phyloP scores from a whole-genome alignment of 2,797 vertebrate genomes.

The Sebastes wilsoni region DNA sequence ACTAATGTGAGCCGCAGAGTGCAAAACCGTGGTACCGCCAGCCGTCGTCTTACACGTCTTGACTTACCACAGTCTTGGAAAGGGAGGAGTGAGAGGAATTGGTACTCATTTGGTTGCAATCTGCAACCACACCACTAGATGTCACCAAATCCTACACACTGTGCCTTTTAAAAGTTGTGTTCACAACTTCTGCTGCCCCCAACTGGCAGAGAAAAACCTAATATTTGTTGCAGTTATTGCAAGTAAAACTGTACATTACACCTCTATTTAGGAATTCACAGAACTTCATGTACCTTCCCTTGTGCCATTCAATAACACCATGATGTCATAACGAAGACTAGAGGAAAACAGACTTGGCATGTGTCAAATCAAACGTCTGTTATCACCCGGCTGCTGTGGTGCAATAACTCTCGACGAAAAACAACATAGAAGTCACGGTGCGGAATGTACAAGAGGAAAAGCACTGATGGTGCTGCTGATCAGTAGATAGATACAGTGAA shows the following conservation, averaged over 20 bases:
- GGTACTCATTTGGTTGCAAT: too few species aligned
- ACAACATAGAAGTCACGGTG: neutral
- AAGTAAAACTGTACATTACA: neutral
- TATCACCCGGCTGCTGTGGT: neutral
- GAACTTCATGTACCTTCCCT: neutral
- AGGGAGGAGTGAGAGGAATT: too few species aligned
- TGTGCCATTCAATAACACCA: neutral
- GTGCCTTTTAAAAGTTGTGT: too few species aligned
- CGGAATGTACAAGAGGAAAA: conserved; percentile 18
- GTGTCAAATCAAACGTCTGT: neutral
- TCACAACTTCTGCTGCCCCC: too few species aligned
- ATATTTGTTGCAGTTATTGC: neutral
- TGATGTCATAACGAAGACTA: neutral
- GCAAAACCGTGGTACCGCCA: too few species aligned
- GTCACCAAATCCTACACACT: too few species aligned
- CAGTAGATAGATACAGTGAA: neutral
- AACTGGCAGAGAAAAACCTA: neutral
- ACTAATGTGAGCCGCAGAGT: too few species aligned
- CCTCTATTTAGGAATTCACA: neutral
- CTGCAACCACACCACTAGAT: too few species aligned
- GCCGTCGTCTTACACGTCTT: too few species aligned
- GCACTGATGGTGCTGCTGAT: conserved; percentile 10
- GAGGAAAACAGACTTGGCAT: neutral
- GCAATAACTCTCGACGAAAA: neutral
- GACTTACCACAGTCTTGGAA: too few species aligned